Evolutionary conservation across 2,888 invertebrate genomes (phyloP).

Genomic region (Calliscelio sp.): DNA sequence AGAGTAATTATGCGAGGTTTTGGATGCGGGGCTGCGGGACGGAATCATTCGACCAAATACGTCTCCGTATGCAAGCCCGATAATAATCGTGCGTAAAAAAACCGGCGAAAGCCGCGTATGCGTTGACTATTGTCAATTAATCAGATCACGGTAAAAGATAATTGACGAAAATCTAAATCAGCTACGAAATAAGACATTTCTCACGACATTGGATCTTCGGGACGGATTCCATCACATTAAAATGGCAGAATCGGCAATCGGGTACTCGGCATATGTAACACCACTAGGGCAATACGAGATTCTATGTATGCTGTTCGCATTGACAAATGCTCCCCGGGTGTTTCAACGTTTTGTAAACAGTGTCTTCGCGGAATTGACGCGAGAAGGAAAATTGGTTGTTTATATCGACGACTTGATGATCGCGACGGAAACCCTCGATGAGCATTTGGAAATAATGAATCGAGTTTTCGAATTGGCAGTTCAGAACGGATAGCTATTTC

Average conservation of each 20-base stretch:
- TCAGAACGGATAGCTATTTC: conserved; percentile 1
- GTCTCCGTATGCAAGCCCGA: not conserved
- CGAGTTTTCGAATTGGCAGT: not conserved
- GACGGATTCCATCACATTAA: not conserved
- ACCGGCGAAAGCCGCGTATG: not conserved
- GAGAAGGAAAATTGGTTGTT: too few species aligned
- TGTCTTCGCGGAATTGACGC: too few species aligned
- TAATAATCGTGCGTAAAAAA: not conserved
- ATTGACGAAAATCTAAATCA: not conserved
- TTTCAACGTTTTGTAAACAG: not conserved
- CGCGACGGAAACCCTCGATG: too few species aligned
- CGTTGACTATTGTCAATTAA: too few species aligned
- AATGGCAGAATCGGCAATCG: too few species aligned
- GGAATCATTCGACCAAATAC: not conserved
- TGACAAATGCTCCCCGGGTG: conserved; percentile 69
- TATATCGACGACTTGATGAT: too few species aligned
- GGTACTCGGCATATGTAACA: too few species aligned
- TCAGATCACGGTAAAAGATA: not conserved
- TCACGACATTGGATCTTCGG: not conserved
- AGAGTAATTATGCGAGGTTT: too few species aligned
- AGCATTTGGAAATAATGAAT: too few species aligned
- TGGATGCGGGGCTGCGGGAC: too few species aligned
- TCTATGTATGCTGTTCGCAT: not conserved
- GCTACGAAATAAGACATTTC: not conserved
- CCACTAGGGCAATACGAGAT: too few species aligned